Evolutionary conservation across 1,140 invertebrate genomes (phyloP).

Genomic region (Solenopsis fugax): DNA sequence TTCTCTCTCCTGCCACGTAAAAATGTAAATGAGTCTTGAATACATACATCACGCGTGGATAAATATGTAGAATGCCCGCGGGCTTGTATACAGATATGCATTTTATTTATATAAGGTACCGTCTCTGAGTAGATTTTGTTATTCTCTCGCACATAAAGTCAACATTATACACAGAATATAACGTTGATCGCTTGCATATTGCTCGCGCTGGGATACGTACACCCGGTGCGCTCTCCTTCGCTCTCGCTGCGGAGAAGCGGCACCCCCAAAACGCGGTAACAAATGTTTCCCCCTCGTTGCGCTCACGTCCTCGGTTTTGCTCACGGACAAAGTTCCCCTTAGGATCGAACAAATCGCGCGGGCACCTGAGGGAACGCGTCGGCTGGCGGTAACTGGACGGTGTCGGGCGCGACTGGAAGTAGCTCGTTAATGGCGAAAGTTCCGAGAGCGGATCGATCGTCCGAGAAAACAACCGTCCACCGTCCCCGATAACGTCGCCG

Average conservation of each 20-base stretch:
- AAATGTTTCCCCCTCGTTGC: conserved; percentile 44
- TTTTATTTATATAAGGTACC: conserved; percentile 50
- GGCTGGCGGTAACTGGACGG: conserved; percentile 46
- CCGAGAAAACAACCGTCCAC: conserved; percentile 45
- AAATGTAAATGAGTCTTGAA: conserved; percentile 39
- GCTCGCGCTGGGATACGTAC: not conserved
- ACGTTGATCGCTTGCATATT: conserved; percentile 39
- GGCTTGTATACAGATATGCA: conserved; percentile 31
- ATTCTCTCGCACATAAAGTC: conserved; percentile 46
- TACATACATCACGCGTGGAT: conserved; percentile 15
- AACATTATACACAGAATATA: conserved; percentile 44
- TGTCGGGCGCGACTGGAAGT: conserved; percentile 51
- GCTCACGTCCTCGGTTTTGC: conserved; percentile 55
- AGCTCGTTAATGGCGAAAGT: conserved; percentile 65
- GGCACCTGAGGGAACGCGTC: conserved; percentile 45
- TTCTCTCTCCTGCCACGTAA: not conserved
- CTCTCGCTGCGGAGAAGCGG: not conserved
- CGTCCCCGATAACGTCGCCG: not conserved
- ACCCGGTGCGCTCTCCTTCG: not conserved
- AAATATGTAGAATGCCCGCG: conserved; percentile 50
- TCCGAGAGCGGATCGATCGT: conserved; percentile 54
- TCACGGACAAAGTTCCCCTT: conserved; percentile 17
- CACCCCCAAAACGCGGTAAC: conserved; percentile 32
- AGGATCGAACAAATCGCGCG: conserved; percentile 51
- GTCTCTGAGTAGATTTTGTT: conserved; percentile 41